Base-by-base conservation (phyloP, 2,797 vertebrate genomes). In the Phalloptychus januarius region DNA sequence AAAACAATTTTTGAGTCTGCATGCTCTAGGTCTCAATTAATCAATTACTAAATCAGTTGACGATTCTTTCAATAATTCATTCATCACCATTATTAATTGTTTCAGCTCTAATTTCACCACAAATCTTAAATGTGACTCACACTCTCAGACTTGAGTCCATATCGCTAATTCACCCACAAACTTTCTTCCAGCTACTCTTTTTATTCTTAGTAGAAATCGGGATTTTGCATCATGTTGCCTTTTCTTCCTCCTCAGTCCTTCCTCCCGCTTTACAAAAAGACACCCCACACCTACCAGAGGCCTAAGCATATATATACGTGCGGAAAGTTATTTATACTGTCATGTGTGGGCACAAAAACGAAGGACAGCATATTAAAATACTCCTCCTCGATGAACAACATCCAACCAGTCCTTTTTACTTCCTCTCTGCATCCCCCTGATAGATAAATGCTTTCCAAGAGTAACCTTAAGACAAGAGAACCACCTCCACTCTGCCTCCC, bases 381-480 rank as follows among this genome's bases (percentile, higher is more conserved):
- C 90, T 94, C 92, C 90, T 92, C 89, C 85, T 92, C 93, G 81
- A 79, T 58, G 8, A 86, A 81, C 75, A 4, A 56, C 86, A 85
- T 89, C 87, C 81, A 85, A 88, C 87, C 81, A 86, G 83, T 76
- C 84, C 16, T 82, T 84, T 83, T 85, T 82, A 81, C 84, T 84
- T 87, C 82, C 88, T 86, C 76, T 84, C 90, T 33, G 81, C 86
- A 86, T 89, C 87, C 91, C 89, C 88, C 83, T 74, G 86, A 85
- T 91, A 93, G 88, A 92, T 83, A 86, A 88, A 91, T 77, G 91
- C 90, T 91, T 94, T 93, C 91, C 77, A 90, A 90, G 92, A 85
- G 89, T 89, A 91, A 94, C 92, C 91, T 94, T 90, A 91, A 94
- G 88, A 94, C 91, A 90, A 93, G 91, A 90, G 91, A 93, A 93